A percentile compares a stretch with the other conserved stretches of the same genome.
These are phyloP conservation scores for Arion vulgaris DNA, from an alignment of 1,140 invertebrate genomes.

Conservation along the genomic window DNA sequence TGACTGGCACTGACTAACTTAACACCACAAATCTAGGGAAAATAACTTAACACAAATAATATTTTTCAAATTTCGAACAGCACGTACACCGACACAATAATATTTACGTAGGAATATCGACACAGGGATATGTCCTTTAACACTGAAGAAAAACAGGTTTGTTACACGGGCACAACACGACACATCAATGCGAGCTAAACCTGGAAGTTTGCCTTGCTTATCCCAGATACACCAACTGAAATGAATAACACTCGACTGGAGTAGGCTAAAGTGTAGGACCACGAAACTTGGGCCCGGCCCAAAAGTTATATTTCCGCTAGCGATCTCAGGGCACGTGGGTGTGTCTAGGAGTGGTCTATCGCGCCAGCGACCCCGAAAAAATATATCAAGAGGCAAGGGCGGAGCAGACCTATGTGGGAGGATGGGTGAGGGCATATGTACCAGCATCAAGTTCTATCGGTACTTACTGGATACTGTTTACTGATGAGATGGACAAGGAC, in stretches of 20 bases:
- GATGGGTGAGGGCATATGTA: background rate
- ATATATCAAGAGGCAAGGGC: background rate
- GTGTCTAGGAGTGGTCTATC: conserved; percentile 6
- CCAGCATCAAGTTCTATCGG: too few relatives aligned
- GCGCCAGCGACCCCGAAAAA: background rate
- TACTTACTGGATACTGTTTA: too few relatives aligned
- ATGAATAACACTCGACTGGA: conserved; percentile 1
- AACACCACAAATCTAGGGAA: too few relatives aligned
- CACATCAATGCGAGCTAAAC: background rate
- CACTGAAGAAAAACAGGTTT: too few relatives aligned
- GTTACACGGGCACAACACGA: too few relatives aligned
- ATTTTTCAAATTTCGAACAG: too few relatives aligned
- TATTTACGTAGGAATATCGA: too few relatives aligned
- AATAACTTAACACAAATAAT: too few relatives aligned
- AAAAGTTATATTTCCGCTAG: conserved; percentile 6
- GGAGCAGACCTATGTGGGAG: background rate
- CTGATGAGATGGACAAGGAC: too few relatives aligned
- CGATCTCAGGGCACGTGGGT: background rate
- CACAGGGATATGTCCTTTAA: too few relatives aligned
- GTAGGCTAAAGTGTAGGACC: conserved; percentile 6
- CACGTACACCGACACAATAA: too few relatives aligned
- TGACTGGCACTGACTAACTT: too few relatives aligned
- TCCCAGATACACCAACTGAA: background rate
- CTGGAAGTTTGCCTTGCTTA: background rate
- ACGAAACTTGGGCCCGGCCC: conserved; percentile 10